Percentiles rank a stretch among this genome's conserved stretches.
Evolutionary conservation across 2,113 vertebrate species (phyloP).

Genomic region (human (Homo sapiens)): GRCh38 chr1:210913001-210913500

Average conservation of each 20-base stretch:
- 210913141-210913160: background rate
- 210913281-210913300: conserved; percentile 64
- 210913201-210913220: background rate
- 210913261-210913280: conserved; percentile 37
- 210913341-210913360: background rate
- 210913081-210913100: background rate
- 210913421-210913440: background rate
- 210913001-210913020: background rate
- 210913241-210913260: conserved; percentile 33
- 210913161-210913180: background rate
- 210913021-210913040: background rate
- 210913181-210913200: background rate
- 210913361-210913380: conserved; percentile 2
- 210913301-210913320: conserved; percentile 53
- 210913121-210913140: background rate
- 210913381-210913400: conserved; percentile 17
- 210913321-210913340: background rate
- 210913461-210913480: background rate
- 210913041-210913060: background rate
- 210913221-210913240: conserved; percentile 51
- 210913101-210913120: background rate
- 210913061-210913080: background rate
- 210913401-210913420: background rate
- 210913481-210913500: background rate
- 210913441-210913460: background rate